Conservation (phyloP, 2,113 vertebrate genomes). For the Actenoides lindsayi region DNA sequence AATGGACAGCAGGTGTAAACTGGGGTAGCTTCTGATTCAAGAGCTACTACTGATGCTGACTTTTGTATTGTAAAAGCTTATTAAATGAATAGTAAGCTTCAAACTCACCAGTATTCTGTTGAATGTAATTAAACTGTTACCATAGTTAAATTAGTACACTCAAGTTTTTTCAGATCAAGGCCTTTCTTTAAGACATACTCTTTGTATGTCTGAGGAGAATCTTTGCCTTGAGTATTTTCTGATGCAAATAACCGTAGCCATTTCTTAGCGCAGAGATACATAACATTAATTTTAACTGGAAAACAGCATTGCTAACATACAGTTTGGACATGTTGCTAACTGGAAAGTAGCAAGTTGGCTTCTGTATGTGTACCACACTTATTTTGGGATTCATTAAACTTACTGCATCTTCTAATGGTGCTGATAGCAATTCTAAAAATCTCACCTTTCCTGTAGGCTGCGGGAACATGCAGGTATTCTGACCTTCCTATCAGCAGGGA, state of each 20-base stretch:
- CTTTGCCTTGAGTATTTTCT: conserved; percentile 5
- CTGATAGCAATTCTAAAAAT: background rate
- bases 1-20: background rate
- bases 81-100: conserved; percentile 36
- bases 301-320: background rate
- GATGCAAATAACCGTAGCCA: background rate
- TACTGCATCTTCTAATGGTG: background rate
- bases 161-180: background rate
- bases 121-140: conserved; percentile 30
- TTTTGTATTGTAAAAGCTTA: conserved; percentile 1
- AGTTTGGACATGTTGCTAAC: background rate
- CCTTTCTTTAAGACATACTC: background rate
- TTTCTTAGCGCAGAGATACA: background rate
- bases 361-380: background rate
- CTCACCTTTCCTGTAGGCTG: background rate
- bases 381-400: background rate
- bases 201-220: background rate
- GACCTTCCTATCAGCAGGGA: background rate
- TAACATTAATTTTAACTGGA: background rate
- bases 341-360: background rate
- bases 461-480: background rate
- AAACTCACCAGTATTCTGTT: background rate
- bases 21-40: background rate
- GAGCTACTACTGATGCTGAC: background rate
- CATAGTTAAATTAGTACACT: conserved; percentile 43